Conservation (phyloP, 2,888 invertebrate species). For the Lasiommata megera region DNA sequence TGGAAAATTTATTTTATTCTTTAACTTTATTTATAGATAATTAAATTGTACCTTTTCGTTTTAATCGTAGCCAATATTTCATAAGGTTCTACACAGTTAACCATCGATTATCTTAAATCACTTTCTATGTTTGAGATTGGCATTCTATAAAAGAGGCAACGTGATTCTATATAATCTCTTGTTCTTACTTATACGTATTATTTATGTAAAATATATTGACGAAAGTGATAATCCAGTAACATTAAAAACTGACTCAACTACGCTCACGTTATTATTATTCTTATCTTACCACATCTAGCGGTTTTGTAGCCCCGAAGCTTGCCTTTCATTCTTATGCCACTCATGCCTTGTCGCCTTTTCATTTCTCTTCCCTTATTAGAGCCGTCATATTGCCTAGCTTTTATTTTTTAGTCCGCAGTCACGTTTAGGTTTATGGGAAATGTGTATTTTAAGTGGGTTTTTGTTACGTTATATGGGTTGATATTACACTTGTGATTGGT, state of each 20-base stretch:
- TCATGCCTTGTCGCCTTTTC: constrained; percentile 41
- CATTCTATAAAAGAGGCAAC: too few species aligned
- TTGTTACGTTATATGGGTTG: constrained; percentile 27
- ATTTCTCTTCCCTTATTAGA: constrained; percentile 43
- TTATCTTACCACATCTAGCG: constrained; percentile 23
- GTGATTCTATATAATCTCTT: too few species aligned
- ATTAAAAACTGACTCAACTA: neutral
- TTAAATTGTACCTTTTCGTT: too few species aligned
- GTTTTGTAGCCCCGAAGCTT: constrained; percentile 7
- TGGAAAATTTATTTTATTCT: too few species aligned
- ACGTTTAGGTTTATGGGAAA: constrained; percentile 32
- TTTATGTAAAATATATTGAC: too few species aligned
- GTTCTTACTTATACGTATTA: too few species aligned
- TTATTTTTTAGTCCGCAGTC: constrained; percentile 37
- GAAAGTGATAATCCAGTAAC: too few species aligned
- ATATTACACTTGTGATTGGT: constrained; percentile 17
- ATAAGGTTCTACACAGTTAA: too few species aligned
- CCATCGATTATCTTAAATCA: too few species aligned
- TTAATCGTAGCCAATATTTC: too few species aligned
- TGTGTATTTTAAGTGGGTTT: constrained; percentile 35
- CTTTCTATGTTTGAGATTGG: too few species aligned
- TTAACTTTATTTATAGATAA: too few species aligned
- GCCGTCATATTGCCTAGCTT: constrained; percentile 43
- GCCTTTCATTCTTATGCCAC: constrained; percentile 44
- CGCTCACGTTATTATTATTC: neutral